These are phyloP conservation scores for Chrysaora quinquecirrha DNA, from an alignment of 30 jellyfish, hydroid and myxozoan species.

Conservation along the genomic window DNA sequence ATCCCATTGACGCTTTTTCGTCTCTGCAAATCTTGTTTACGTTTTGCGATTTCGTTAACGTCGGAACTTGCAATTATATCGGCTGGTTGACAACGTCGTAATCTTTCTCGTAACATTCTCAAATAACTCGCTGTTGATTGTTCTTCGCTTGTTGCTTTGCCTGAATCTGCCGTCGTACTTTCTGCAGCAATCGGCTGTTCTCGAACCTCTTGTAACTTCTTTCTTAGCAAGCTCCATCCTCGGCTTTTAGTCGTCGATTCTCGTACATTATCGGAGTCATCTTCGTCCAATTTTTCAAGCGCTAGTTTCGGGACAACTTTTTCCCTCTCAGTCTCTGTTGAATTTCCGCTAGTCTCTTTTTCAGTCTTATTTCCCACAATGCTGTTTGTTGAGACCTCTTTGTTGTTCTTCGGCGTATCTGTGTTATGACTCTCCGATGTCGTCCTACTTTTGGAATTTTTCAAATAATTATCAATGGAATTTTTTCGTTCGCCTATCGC, in stretches of 20 bases:
- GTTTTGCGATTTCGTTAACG: slow-evolving; percentile 53
- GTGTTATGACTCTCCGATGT: not conserved
- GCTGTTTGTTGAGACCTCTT: slow-evolving; percentile 5
- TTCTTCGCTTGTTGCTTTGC: not conserved
- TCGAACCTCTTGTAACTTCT: not conserved
- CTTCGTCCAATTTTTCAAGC: not conserved
- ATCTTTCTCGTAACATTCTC: slow-evolving; percentile 64
- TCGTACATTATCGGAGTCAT: not conserved
- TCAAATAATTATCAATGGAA: not conserved
- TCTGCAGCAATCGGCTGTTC: not conserved
- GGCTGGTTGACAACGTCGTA: slow-evolving; percentile 72
- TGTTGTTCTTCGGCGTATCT: not conserved
- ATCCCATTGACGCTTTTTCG: slow-evolving; percentile 11
- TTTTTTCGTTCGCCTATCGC: not conserved
- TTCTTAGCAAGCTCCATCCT: not conserved
- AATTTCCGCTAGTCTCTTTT: not conserved
- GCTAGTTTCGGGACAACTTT: not conserved
- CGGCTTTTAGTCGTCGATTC: not conserved
- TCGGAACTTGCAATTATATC: slow-evolving; percentile 69
- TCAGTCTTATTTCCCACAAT: not conserved
- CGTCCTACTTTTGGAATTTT: not conserved
- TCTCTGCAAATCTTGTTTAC: slow-evolving; percentile 47
- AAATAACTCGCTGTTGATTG: slow-evolving; percentile 38
- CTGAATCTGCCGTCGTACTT: not conserved
- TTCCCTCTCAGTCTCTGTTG: not conserved